Evolutionary conservation across 2,797 vertebrate genomes (phyloP).

Genomic region (Rhincodon typus): DNA sequence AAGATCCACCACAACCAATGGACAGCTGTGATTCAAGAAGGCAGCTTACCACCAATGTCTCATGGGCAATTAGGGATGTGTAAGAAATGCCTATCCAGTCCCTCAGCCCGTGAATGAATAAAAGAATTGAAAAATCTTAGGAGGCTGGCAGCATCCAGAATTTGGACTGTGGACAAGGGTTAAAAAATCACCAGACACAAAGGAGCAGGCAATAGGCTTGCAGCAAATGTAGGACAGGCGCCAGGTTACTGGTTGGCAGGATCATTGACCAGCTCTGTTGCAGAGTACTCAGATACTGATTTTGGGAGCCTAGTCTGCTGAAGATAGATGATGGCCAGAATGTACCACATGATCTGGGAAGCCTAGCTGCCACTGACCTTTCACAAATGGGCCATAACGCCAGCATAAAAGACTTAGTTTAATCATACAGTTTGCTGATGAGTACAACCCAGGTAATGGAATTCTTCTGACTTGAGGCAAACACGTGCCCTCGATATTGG

Average conservation of each 20-base stretch:
- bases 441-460: background rate
- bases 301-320: background rate
- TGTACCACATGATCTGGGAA: background rate
- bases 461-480: background rate
- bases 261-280: background rate
- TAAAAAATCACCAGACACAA: background rate
- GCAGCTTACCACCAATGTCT: no score
- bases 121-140: no score
- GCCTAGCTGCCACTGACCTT: background rate
- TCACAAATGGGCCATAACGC: background rate
- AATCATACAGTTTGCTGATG: background rate
- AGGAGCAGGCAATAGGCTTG: background rate
- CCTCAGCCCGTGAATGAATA: no score
- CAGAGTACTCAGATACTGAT: background rate
- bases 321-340: background rate
- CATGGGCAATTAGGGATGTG: no score
- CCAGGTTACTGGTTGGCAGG: background rate
- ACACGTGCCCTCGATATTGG: background rate
- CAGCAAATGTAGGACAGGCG: background rate
- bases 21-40: no score
- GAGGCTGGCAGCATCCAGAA: background rate
- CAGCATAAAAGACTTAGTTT: background rate
- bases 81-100: no score
- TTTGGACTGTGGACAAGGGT: background rate
- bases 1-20: no score